These are phyloP conservation scores for Phyto melanocephala DNA, from an alignment of 2,888 invertebrate genomes.

Conservation along the genomic window DNA sequence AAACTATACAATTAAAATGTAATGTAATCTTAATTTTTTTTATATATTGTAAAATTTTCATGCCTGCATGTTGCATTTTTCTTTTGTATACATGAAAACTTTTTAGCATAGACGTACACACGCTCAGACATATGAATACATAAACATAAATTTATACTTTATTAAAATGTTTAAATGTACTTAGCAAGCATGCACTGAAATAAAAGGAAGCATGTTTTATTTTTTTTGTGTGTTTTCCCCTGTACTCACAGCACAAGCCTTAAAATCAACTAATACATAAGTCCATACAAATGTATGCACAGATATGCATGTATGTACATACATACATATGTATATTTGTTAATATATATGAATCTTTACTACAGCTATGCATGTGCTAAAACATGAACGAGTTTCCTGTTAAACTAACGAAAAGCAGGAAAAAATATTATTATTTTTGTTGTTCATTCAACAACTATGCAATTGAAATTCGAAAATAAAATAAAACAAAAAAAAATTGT, in stretches of 20 bases:
- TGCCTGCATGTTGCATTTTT: constrained; percentile 52
- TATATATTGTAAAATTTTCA: neutral
- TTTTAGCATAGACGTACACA: neutral
- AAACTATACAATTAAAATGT: constrained; percentile 38
- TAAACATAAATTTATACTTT: neutral
- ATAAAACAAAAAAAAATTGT: constrained; percentile 19
- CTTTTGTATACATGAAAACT: neutral
- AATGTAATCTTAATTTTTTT: neutral
- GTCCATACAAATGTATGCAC: too few species aligned
- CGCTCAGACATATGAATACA: neutral
- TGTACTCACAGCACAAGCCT: too few species aligned
- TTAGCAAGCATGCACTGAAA: constrained; percentile 24
- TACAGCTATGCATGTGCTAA: constrained; percentile 48
- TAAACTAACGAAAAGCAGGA: constrained; percentile 25
- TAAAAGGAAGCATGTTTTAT: constrained; percentile 40
- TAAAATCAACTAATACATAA: too few species aligned
- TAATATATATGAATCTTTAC: neutral
- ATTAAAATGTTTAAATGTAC: neutral
- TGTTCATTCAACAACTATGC: constrained; percentile 11
- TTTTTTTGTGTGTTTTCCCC: too few species aligned
- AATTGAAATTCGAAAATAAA: constrained; percentile 33
- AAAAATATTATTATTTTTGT: neutral
- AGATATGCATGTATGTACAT: neutral
- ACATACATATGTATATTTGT: neutral
- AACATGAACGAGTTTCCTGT: constrained; percentile 61